Evolutionary conservation across 2,113 vertebrate genomes (phyloP).

Genomic region (Laticauda colubrina): DNA sequence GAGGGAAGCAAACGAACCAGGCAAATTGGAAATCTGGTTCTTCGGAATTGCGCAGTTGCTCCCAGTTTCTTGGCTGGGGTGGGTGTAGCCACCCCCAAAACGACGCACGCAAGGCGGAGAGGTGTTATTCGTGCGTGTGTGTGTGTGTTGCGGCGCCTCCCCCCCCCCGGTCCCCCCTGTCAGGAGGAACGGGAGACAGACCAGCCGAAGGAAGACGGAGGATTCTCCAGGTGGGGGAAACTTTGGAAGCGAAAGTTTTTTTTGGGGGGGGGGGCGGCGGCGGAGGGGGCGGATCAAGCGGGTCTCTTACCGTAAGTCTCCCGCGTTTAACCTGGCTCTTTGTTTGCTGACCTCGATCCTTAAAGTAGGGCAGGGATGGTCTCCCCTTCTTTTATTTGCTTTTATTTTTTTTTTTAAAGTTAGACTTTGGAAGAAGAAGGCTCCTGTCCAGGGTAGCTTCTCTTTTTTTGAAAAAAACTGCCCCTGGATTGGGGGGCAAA

Average conservation of each 20-base stretch:
- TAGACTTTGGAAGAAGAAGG: not conserved
- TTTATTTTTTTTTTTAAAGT: not conserved
- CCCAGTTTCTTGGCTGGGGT: not conserved
- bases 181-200: not conserved
- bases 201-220: not conserved
- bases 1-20: not conserved
- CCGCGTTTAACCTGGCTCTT: not conserved
- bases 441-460: not conserved
- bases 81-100: not conserved
- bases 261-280: not conserved
- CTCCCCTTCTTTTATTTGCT: not conserved
- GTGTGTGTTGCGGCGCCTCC: not conserved
- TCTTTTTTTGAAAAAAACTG: not conserved
- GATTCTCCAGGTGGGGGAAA: not conserved
- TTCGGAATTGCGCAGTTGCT: not conserved
- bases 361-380: not conserved
- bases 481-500: fast-evolving
- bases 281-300: not conserved
- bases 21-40: not conserved
- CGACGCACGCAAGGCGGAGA: not conserved
- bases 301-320: not conserved
- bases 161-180: too few species aligned
- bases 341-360: not conserved
- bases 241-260: not conserved
- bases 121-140: not conserved